Percentiles rank a stretch among this genome's conserved stretches.
phyloP scores from a whole-genome alignment of 2,113 vertebrate genomes.

The Pollachius pollachius region DNA sequence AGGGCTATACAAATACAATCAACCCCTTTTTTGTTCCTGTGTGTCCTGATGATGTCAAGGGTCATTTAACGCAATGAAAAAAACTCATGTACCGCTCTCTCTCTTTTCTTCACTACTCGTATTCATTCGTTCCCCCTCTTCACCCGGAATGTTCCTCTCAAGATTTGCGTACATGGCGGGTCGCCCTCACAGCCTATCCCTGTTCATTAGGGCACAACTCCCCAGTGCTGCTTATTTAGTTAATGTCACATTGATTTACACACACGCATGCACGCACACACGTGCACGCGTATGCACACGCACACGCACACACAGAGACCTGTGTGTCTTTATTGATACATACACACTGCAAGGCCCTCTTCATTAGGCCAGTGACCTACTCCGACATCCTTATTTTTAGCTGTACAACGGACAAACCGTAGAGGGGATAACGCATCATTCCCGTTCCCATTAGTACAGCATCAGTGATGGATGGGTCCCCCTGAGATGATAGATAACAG shows the following conservation, averaged over 20 bases:
- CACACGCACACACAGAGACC: too few relatives aligned
- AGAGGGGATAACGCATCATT: too few relatives aligned
- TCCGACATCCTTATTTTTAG: too few relatives aligned
- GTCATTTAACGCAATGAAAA: background rate
- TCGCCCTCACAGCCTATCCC: constrained; percentile 24
- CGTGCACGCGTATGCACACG: too few relatives aligned
- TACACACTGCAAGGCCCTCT: constrained; percentile 32
- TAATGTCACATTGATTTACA: constrained; percentile 58
- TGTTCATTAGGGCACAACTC: constrained; percentile 48
- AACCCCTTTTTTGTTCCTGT: too few relatives aligned
- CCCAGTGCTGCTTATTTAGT: constrained; percentile 47
- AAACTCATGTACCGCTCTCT: background rate
- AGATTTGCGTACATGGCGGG: constrained; percentile 47
- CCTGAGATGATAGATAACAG: too few relatives aligned
- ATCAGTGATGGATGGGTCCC: too few relatives aligned
- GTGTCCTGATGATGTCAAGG: too few relatives aligned
- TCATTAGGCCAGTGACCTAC: constrained; percentile 14
- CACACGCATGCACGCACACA: background rate
- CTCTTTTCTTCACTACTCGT: constrained; percentile 6
- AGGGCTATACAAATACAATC: too few relatives aligned
- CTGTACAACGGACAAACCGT: too few relatives aligned
- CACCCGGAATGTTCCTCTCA: constrained; percentile 8
- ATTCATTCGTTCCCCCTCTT: constrained; percentile 8
- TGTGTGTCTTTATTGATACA: too few relatives aligned
- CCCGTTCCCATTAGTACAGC: too few relatives aligned